Conservation (phyloP, 2,113 vertebrate genomes). For the Laterallus jamaicensis region DNA sequence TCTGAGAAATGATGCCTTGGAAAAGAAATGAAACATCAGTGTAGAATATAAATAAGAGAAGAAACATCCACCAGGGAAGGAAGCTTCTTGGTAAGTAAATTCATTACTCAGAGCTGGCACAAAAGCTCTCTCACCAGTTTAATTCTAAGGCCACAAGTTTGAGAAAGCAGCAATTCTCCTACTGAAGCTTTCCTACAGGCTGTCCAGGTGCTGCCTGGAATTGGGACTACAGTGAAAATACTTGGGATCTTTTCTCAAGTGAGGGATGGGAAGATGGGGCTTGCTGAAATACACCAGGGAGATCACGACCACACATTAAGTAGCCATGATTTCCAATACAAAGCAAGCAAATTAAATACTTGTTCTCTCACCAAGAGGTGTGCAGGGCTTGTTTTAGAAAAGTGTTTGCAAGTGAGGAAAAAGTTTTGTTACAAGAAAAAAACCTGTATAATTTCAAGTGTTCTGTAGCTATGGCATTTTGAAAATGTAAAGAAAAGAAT, state of each 20-base stretch:
- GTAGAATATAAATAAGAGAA: neutral
- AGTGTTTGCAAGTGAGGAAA: neutral
- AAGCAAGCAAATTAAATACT: neutral
- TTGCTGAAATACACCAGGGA: neutral
- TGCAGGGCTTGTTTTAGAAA: neutral
- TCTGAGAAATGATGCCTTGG: neutral
- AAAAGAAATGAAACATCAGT: neutral
- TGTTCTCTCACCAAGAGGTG: neutral
- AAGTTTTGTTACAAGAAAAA: neutral
- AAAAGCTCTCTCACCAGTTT: neutral
- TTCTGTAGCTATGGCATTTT: neutral
- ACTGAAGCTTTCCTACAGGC: neutral
- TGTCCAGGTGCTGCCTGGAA: neutral
- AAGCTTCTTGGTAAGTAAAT: neutral
- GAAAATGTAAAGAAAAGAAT: neutral
- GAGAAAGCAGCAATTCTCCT: neutral
- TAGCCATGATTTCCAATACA: neutral
- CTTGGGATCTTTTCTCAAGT: neutral
- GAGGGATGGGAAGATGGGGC: neutral
- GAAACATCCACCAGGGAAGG: neutral
- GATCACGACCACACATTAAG: neutral
- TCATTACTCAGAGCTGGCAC: neutral
- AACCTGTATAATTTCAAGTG: neutral
- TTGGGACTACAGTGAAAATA: neutral
- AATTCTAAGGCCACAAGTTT: neutral